A percentile compares a stretch with the other conserved stretches of the same genome.
phyloP scores from a whole-genome alignment of 2,113 vertebrate species.

The Pseudonaja textilis region DNA sequence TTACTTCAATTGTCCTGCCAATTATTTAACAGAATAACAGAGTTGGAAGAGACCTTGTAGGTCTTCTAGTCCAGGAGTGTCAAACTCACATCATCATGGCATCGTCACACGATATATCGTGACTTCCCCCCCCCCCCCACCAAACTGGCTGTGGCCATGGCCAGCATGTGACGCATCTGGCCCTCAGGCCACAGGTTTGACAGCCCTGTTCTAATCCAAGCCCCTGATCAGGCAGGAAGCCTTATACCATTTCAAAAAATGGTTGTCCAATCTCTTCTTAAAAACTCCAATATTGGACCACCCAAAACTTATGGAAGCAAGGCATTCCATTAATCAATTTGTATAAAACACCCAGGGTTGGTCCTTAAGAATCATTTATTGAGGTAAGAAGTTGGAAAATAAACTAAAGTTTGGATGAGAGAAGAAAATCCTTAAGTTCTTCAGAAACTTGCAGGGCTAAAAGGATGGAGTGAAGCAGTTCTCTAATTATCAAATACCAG shows the following conservation, averaged over 20 bases:
- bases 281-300: background rate
- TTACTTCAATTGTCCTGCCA: conserved; percentile 21
- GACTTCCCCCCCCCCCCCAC: no score
- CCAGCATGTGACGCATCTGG: no score
- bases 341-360: conserved; percentile 38
- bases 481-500: conserved; percentile 55
- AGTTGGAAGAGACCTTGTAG: background rate
- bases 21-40: conserved; percentile 35
- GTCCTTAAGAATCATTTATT: conserved; percentile 46
- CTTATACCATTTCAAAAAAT: background rate
- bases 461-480: conserved; percentile 26
- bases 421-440: conserved; percentile 32
- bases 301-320: background rate
- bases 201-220: background rate
- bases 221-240: background rate
- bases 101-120: no score
- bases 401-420: conserved; percentile 20
- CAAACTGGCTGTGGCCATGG: no score
- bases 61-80: background rate
- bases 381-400: background rate
- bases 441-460: background rate
- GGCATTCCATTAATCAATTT: conserved; percentile 31
- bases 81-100: no score
- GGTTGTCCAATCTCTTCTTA: background rate
- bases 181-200: no score